Conservation (phyloP, 2,888 invertebrate species). For the Quadroppia sp. region DNA sequence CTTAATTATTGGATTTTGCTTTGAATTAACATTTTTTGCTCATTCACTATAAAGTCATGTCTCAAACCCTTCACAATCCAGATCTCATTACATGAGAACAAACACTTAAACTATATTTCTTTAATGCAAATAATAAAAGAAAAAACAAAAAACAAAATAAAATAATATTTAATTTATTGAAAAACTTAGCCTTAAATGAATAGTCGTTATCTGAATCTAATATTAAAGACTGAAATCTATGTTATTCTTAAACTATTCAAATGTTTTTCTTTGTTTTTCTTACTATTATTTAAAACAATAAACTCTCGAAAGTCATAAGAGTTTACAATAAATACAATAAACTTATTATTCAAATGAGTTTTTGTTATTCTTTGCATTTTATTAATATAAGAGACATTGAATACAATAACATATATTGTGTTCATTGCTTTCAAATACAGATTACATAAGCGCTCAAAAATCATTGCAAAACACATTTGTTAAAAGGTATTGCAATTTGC, state of each 20-base stretch:
- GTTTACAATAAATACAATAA: too few relatives aligned
- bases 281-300: too few relatives aligned
- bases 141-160: background rate
- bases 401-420: background rate
- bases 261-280: too few relatives aligned
- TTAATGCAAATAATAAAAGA: background rate
- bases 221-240: background rate
- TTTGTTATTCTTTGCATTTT: too few relatives aligned
- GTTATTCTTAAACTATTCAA: too few relatives aligned
- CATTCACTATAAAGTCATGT: conserved; percentile 30
- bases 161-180: background rate
- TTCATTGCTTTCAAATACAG: background rate
- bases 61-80: background rate
- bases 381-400: too few relatives aligned
- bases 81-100: conserved; percentile 28
- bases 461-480: conserved; percentile 19
- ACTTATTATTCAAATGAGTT: too few relatives aligned
- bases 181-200: background rate
- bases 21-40: conserved; percentile 24
- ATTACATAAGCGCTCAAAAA: background rate
- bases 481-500: conserved; percentile 15
- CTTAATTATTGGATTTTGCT: conserved; percentile 22
- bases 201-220: background rate
- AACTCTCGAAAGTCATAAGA: too few relatives aligned
- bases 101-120: background rate